Evolutionary conservation across 2,888 invertebrate genomes (phyloP).

Genomic region (Alloscopus bannaensis): DNA sequence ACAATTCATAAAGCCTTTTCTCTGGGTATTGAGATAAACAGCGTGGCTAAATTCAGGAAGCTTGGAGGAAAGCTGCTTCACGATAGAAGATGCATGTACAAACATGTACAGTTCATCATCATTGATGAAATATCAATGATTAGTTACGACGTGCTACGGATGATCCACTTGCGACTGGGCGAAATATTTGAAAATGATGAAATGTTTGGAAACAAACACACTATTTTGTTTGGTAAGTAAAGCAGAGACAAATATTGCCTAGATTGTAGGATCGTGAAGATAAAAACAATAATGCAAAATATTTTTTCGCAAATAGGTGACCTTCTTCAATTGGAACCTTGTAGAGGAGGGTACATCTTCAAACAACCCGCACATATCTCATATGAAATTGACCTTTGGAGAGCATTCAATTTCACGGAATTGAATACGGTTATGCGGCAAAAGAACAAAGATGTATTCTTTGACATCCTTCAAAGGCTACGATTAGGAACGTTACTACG

Average conservation of each 20-base stretch:
- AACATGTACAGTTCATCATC: slow-evolving; percentile 25
- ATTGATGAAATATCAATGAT: slow-evolving; percentile 43
- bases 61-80: slow-evolving; percentile 16
- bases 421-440: slow-evolving; percentile 7
- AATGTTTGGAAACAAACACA: no score
- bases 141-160: no score
- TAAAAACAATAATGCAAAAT: no score
- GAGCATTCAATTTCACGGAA: not conserved
- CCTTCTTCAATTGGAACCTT: not conserved
- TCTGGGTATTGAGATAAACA: slow-evolving; percentile 6
- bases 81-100: slow-evolving; percentile 5
- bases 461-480: slow-evolving; percentile 7
- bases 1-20: slow-evolving; percentile 36
- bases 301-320: no score
- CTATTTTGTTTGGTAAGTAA: no score
- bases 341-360: not conserved
- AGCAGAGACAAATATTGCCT: no score
- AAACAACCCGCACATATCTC: not conserved
- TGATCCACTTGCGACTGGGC: no score
- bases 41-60: not conserved
- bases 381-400: slow-evolving; percentile 5
- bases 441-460: not conserved
- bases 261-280: no score
- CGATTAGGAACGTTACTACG: not conserved
- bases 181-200: no score